Conservation (phyloP, 1,140 invertebrate genomes). For the Muscidifurax raptorellus region DNA sequence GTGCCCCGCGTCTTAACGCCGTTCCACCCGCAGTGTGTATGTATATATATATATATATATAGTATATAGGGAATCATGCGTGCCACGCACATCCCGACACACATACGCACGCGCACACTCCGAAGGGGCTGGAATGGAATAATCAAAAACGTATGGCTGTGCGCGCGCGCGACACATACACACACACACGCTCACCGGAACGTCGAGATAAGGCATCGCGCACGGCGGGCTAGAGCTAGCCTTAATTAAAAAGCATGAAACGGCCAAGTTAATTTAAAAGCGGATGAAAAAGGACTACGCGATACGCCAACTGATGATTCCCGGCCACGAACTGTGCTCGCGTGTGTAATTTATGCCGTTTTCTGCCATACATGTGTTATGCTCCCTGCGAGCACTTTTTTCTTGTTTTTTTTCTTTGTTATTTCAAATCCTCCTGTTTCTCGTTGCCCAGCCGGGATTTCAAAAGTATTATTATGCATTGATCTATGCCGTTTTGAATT, state of each 20-base stretch:
- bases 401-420: not conserved
- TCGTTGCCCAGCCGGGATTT: no score
- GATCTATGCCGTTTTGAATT: not conserved
- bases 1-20: not conserved
- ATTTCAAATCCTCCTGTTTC: no score
- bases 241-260: slow-evolving; percentile 39
- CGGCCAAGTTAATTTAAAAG: slow-evolving; percentile 28
- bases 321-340: not conserved
- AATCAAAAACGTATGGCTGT: not conserved
- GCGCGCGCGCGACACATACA: not conserved
- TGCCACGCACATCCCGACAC: not conserved
- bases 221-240: not conserved
- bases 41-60: no score
- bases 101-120: not conserved
- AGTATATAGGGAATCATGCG: not conserved
- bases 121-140: not conserved
- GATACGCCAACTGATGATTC: slow-evolving; percentile 6
- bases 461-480: not conserved
- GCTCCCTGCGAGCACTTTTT: no score
- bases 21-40: not conserved
- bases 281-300: not conserved
- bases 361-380: not conserved
- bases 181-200: no score
- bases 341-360: not conserved
- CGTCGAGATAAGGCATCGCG: slow-evolving; percentile 13